These are phyloP conservation scores for Amblyopsis hoosieri DNA, from an alignment of 2,797 vertebrate genomes.

Conservation along the genomic window DNA sequence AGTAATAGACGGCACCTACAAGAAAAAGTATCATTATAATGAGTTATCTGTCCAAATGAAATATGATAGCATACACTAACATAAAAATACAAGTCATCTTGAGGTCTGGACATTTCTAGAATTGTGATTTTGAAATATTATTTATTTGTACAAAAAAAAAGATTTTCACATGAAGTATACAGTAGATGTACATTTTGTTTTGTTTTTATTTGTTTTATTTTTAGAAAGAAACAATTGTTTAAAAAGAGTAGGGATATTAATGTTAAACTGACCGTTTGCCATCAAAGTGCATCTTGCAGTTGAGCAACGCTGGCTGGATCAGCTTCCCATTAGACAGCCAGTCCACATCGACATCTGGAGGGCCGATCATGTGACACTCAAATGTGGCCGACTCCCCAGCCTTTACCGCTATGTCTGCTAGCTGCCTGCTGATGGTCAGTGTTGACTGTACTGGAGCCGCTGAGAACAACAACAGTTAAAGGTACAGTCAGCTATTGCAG, in stretches of 20 bases:
- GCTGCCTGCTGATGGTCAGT: conserved; percentile 79
- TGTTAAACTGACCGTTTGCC: conserved; percentile 77
- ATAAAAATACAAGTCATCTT: too few species aligned
- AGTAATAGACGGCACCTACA: conserved; percentile 86
- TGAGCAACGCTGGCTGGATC: conserved; percentile 93
- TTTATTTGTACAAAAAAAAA: too few species aligned
- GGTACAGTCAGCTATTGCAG: too few species aligned
- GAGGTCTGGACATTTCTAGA: too few species aligned
- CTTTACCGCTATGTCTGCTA: conserved; percentile 82
- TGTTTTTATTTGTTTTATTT: too few species aligned
- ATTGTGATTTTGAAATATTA: too few species aligned
- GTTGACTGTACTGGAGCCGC: conserved; percentile 57
- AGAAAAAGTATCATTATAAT: background rate
- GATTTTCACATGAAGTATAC: too few species aligned
- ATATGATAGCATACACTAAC: background rate
- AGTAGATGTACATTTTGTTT: too few species aligned
- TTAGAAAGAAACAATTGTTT: background rate
- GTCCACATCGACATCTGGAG: conserved; percentile 90
- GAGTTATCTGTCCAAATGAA: background rate
- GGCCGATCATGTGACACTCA: conserved; percentile 85
- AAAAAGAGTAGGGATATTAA: too few species aligned
- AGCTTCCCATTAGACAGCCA: conserved; percentile 93
- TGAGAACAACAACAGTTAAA: conserved; percentile 21
- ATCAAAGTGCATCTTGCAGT: conserved; percentile 98
- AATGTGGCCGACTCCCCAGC: conserved; percentile 91